These are phyloP conservation scores for Astropecten irregularis DNA, from an alignment of 53 echinoderm and acorn worm species.

Conservation along the genomic window DNA sequence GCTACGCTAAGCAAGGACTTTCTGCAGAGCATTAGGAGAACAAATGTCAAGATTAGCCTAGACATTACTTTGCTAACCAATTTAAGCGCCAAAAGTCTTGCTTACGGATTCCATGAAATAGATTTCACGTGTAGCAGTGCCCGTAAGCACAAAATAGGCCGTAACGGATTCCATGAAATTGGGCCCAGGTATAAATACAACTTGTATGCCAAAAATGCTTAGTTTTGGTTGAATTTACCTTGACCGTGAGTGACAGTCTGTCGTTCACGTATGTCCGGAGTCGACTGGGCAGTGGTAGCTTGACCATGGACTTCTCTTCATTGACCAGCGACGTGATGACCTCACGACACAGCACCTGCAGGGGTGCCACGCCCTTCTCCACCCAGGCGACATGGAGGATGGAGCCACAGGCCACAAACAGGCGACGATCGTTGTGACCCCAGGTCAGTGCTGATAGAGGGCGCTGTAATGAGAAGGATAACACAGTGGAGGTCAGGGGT, in stretches of 20 bases:
- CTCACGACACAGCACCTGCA: conserved; percentile 97
- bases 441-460: conserved; percentile 91
- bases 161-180: too few relatives aligned
- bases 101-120: too few relatives aligned
- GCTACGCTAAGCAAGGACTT: too few relatives aligned
- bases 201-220: too few relatives aligned
- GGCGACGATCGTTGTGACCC: conserved; percentile 98
- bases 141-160: too few relatives aligned
- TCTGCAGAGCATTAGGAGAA: too few relatives aligned
- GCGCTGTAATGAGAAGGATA: conserved; percentile 65
- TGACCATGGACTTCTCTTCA: conserved; percentile 77
- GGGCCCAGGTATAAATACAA: too few relatives aligned
- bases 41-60: too few relatives aligned
- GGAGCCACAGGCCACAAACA: conserved; percentile 94
- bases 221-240: conserved; percentile 51
- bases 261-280: conserved; percentile 79
- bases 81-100: too few relatives aligned
- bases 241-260: conserved; percentile 76
- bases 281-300: conserved; percentile 83
- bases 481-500: too few relatives aligned
- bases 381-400: conserved; percentile 97
- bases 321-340: conserved; percentile 72
- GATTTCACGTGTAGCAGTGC: too few relatives aligned
- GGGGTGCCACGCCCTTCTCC: conserved; percentile 91
- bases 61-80: too few relatives aligned